phyloP scores from a whole-genome alignment of 2,113 vertebrate genomes.

The Amphiprion percula region DNA sequence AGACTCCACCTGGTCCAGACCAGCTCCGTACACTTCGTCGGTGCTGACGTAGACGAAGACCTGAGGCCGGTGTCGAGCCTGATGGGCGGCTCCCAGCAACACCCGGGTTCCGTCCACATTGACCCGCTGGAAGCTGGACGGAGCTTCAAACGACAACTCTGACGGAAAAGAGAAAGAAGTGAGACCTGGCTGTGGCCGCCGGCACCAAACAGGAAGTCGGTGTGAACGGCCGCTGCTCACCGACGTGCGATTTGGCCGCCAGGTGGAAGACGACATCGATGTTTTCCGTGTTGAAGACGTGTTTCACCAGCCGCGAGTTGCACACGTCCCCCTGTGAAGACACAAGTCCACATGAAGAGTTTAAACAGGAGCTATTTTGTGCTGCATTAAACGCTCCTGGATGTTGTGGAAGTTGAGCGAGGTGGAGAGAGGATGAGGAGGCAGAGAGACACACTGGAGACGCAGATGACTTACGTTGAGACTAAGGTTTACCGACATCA shows the following conservation, averaged over 20 bases:
- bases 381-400: too few species aligned
- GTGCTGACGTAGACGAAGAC: slow-evolving; percentile 94
- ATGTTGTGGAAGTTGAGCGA: too few species aligned
- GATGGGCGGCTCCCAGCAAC: slow-evolving; percentile 86
- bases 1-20: slow-evolving; percentile 85
- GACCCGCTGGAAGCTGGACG: slow-evolving; percentile 89
- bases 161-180: neutral
- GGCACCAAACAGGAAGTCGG: neutral
- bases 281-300: slow-evolving; percentile 88
- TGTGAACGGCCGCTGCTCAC: slow-evolving; percentile 82
- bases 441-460: too few species aligned
- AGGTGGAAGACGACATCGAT: slow-evolving; percentile 94
- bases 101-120: slow-evolving; percentile 92
- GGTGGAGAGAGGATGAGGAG: too few species aligned
- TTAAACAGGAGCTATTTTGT: too few species aligned
- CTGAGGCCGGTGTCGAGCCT: slow-evolving; percentile 74
- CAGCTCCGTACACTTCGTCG: slow-evolving; percentile 95
- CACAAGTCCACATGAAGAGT: neutral
- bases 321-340: slow-evolving; percentile 92
- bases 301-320: slow-evolving; percentile 87
- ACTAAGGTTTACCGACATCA: too few species aligned
- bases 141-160: slow-evolving; percentile 92
- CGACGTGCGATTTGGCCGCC: slow-evolving; percentile 96
- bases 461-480: too few species aligned
- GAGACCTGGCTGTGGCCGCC: too few species aligned